Conservation (phyloP, 2,888 invertebrate genomes). For the Abscondita cerata region DNA sequence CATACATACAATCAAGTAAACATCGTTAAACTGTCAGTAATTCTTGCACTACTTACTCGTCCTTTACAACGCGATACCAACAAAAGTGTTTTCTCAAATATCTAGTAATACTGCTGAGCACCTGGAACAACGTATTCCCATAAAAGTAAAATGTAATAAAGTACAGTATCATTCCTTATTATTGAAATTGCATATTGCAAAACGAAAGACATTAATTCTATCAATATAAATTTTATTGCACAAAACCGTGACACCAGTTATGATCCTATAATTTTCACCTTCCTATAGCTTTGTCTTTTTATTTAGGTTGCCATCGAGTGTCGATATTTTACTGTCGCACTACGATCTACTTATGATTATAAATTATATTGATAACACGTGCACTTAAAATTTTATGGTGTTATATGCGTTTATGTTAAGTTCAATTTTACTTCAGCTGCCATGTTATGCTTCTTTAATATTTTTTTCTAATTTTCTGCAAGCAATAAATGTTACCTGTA, state of each 20-base stretch:
- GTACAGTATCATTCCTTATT: slow-evolving; percentile 29
- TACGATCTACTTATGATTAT: slow-evolving; percentile 36
- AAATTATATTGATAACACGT: slow-evolving; percentile 40
- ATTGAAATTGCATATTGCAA: slow-evolving; percentile 40
- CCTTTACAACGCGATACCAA: no score
- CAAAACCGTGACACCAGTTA: slow-evolving; percentile 39
- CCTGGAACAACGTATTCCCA: slow-evolving; percentile 26
- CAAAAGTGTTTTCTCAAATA: no score
- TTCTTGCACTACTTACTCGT: no score
- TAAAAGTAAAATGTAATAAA: slow-evolving; percentile 34
- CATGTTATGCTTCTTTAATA: slow-evolving; percentile 13
- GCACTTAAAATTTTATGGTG: slow-evolving; percentile 40
- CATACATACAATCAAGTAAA: no score
- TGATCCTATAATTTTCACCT: slow-evolving; percentile 42
- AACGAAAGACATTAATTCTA: slow-evolving; percentile 38
- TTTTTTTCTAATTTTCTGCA: neutral
- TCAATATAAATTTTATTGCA: slow-evolving; percentile 42
- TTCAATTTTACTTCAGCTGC: slow-evolving; percentile 25
- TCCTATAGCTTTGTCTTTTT: slow-evolving; percentile 39
- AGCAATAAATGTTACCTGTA: slow-evolving; percentile 5
- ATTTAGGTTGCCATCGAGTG: slow-evolving; percentile 34
- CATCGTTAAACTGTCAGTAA: no score
- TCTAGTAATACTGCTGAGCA: slow-evolving; percentile 6
- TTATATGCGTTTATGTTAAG: slow-evolving; percentile 18
- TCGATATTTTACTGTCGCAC: slow-evolving; percentile 38